Conservation (phyloP, 2,888 invertebrate species). For the Caenorhabditis doughertyi region DNA sequence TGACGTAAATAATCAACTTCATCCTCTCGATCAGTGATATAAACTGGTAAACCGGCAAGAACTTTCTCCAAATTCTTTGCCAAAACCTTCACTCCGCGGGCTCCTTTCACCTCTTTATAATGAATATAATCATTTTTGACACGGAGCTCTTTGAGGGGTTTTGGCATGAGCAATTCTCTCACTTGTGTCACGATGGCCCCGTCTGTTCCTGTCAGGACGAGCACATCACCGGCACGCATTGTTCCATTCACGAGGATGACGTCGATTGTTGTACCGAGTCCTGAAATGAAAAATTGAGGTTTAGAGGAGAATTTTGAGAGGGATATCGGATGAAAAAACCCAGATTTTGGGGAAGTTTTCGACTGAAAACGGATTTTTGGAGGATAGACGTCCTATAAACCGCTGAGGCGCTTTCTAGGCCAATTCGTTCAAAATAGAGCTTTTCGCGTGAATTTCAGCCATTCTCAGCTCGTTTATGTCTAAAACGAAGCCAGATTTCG, state of each 20-base stretch:
- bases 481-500: too few relatives aligned
- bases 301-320: neutral
- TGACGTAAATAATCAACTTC: slow-evolving; percentile 93
- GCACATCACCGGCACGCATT: slow-evolving; percentile 94
- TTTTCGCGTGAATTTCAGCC: too few relatives aligned
- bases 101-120: slow-evolving; percentile 94
- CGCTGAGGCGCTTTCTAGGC: too few relatives aligned
- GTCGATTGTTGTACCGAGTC: slow-evolving; percentile 96
- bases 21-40: slow-evolving; percentile 93
- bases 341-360: neutral
- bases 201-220: slow-evolving; percentile 96
- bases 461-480: too few relatives aligned
- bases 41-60: slow-evolving; percentile 94
- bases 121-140: slow-evolving; percentile 92
- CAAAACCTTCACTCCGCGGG: slow-evolving; percentile 98
- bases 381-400: too few relatives aligned
- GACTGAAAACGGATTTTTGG: neutral
- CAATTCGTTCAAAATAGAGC: too few relatives aligned
- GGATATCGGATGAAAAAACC: neutral
- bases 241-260: slow-evolving; percentile 97
- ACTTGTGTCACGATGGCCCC: slow-evolving; percentile 98
- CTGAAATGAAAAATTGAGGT: neutral
- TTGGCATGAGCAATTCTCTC: slow-evolving; percentile 96
- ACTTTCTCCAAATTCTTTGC: slow-evolving; percentile 93
- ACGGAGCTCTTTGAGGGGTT: slow-evolving; percentile 96